Percentiles rank a stretch among this genome's conserved stretches.
Evolutionary conservation across 2,113 vertebrate species (phyloP).

Genomic region (Megatriorchis doriae): DNA sequence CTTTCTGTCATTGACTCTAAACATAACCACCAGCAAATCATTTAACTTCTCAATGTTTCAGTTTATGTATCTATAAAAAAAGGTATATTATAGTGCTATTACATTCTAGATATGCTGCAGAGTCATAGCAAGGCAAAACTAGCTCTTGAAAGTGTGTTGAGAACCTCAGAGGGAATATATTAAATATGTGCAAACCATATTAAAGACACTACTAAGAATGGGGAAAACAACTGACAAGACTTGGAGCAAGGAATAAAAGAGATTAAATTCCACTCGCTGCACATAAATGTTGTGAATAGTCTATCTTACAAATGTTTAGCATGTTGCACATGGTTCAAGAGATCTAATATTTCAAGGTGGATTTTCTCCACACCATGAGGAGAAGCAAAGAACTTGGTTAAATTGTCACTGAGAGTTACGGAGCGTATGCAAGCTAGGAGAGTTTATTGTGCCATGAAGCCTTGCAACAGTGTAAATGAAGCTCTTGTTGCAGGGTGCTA

Average conservation of each 20-base stretch:
- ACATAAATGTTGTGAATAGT: slow-evolving; percentile 36
- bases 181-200: slow-evolving; percentile 51
- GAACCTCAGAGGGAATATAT: slow-evolving; percentile 53
- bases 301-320: slow-evolving; percentile 43
- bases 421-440: not conserved
- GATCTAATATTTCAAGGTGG: slow-evolving; percentile 49
- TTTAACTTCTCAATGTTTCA: slow-evolving; percentile 31
- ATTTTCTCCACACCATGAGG: slow-evolving; percentile 18
- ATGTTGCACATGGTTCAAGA: slow-evolving; percentile 29
- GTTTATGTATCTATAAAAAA: slow-evolving; percentile 37
- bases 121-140: slow-evolving; percentile 15
- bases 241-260: slow-evolving; percentile 43
- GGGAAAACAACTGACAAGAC: slow-evolving; percentile 45
- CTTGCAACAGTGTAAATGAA: slow-evolving; percentile 14
- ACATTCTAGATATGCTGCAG: not conserved
- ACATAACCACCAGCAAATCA: slow-evolving; percentile 37
- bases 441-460: not conserved
- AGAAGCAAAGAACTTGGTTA: not conserved
- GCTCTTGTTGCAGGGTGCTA: slow-evolving; percentile 48
- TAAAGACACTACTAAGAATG: slow-evolving; percentile 37
- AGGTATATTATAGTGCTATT: not conserved
- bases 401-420: not conserved
- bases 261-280: slow-evolving; percentile 56
- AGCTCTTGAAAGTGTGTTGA: slow-evolving; percentile 33
- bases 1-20: not conserved